These are phyloP conservation scores for Agrochola lota DNA, from an alignment of 2,888 invertebrate genomes.

Conservation along the genomic window DNA sequence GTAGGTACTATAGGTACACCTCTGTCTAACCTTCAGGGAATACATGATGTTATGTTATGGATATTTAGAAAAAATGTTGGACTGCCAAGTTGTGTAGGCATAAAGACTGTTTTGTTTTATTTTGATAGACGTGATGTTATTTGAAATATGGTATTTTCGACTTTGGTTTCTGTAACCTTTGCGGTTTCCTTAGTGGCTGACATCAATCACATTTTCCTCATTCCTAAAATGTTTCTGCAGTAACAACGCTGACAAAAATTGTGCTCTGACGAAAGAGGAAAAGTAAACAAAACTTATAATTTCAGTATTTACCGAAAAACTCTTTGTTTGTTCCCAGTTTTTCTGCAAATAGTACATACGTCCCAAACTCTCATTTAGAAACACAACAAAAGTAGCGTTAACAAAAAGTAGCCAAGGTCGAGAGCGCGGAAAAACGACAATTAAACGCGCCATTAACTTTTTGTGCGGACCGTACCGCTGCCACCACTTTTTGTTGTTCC, in stretches of 20 bases:
- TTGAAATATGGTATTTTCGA: neutral
- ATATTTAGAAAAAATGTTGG: neutral
- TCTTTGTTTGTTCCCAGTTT: constrained; percentile 17
- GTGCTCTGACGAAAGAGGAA: constrained; percentile 4
- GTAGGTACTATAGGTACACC: neutral
- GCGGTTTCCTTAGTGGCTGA: neutral
- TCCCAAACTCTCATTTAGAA: constrained; percentile 41
- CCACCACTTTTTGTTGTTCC: constrained; percentile 59
- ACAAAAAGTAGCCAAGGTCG: constrained; percentile 70
- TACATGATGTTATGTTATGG: neutral
- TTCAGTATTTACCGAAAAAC: constrained; percentile 30
- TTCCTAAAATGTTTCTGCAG: neutral
- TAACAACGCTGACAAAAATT: neutral
- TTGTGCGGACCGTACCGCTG: constrained; percentile 68
- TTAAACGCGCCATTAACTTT: constrained; percentile 75
- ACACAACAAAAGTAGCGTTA: constrained; percentile 62
- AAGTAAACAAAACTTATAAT: constrained; percentile 36
- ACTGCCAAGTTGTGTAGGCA: neutral
- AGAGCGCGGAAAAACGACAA: constrained; percentile 72
- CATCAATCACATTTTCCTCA: constrained; percentile 10
- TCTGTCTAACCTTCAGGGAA: neutral
- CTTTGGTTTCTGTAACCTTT: neutral
- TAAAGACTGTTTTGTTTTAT: neutral
- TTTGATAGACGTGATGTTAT: neutral
- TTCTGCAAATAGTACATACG: constrained; percentile 18